A percentile compares a stretch with the other conserved stretches of the same genome.
Evolutionary conservation across 2,888 invertebrate genomes (phyloP).

Genomic region (Ophion costatus): DNA sequence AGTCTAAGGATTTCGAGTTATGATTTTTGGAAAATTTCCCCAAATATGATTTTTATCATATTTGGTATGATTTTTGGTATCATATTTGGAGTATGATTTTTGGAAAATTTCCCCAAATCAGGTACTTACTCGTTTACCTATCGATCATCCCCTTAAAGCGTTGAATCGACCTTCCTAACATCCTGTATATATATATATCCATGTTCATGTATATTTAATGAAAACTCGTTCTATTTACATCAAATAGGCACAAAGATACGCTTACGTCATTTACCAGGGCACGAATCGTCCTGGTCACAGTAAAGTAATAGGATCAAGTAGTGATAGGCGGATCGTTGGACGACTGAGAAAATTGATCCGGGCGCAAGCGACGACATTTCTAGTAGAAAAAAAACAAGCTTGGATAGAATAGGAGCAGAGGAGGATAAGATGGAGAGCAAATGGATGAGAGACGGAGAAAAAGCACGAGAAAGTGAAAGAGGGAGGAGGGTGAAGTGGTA

Average conservation of each 20-base stretch:
- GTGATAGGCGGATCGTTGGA: slow-evolving; percentile 32
- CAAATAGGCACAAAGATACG: neutral
- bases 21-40: too few relatives aligned
- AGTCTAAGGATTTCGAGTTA: too few relatives aligned
- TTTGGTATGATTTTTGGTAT: too few relatives aligned
- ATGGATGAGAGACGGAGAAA: slow-evolving; percentile 17
- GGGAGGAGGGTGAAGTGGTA: slow-evolving; percentile 49
- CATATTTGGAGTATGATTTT: too few relatives aligned
- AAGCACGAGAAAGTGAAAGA: slow-evolving; percentile 10
- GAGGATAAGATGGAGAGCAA: slow-evolving; percentile 10
- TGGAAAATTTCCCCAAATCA: too few relatives aligned
- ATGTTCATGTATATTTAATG: neutral
- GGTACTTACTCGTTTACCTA: too few relatives aligned
- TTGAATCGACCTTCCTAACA: too few relatives aligned
- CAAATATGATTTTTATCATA: too few relatives aligned
- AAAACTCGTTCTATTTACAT: neutral
- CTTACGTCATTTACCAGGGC: neutral
- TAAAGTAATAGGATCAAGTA: slow-evolving; percentile 35
- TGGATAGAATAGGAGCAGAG: slow-evolving; percentile 24
- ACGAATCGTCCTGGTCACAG: slow-evolving; percentile 19
- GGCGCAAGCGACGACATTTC: slow-evolving; percentile 48
- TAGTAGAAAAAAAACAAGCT: slow-evolving; percentile 25
- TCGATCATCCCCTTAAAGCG: too few relatives aligned
- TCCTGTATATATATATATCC: neutral
- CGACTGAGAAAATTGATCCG: slow-evolving; percentile 44